A percentile compares a stretch with the other conserved stretches of the same genome.
Evolutionary conservation across 2,113 vertebrate species (phyloP).

Genomic region (Phrynosoma platyrhinos): DNA sequence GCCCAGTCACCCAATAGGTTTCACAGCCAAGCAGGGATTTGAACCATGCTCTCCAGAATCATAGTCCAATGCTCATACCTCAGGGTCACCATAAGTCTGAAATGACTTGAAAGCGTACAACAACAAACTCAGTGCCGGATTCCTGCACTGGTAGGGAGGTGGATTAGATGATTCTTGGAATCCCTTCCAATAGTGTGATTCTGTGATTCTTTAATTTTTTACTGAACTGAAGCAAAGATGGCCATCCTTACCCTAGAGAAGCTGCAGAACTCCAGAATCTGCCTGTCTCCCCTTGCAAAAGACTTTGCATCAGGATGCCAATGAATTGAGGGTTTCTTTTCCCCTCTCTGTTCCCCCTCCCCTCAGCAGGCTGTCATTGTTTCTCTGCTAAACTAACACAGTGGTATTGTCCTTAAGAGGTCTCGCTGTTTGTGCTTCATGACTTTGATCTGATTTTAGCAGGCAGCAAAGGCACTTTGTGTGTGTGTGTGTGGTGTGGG

Average conservation of each 20-base stretch:
- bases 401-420: background rate
- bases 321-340: background rate
- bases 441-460: background rate
- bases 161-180: too few species aligned
- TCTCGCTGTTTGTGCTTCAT: background rate
- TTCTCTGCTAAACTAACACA: too few species aligned
- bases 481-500: background rate
- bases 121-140: too few species aligned
- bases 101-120: too few species aligned
- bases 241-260: background rate
- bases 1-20: too few species aligned
- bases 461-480: background rate
- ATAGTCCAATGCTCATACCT: too few species aligned
- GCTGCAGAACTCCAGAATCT: background rate
- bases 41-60: too few species aligned
- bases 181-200: too few species aligned
- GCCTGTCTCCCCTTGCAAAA: background rate
- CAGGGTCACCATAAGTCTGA: too few species aligned
- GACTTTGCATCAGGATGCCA: background rate
- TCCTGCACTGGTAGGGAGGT: too few species aligned
- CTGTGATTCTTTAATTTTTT: background rate
- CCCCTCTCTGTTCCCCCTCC: background rate
- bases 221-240: background rate
- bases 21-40: too few species aligned
- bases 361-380: background rate